A percentile compares a stretch with the other conserved stretches of the same genome.
Evolutionary conservation across 2,797 vertebrate species (phyloP).

Genomic region (Kryptopterus vitreolus): DNA sequence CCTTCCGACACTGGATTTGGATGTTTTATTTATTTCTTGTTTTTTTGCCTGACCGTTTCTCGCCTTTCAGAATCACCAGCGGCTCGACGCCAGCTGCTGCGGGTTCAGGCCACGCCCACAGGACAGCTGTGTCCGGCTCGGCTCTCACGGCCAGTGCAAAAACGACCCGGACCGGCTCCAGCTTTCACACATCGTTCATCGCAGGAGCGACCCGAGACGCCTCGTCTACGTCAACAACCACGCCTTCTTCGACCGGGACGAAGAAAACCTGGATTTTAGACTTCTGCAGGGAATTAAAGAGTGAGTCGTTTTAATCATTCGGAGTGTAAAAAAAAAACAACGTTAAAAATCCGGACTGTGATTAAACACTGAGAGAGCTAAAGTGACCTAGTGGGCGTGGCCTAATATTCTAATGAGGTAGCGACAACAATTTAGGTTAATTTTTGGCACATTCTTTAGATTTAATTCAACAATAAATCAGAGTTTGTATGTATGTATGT

Average conservation of each 20-base stretch:
- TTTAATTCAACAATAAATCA: slow-evolving; percentile 46
- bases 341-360: background rate
- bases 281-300: slow-evolving; percentile 91
- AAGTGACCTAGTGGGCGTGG: background rate
- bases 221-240: slow-evolving; percentile 88
- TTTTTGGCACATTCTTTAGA: too few relatives aligned
- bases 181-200: slow-evolving; percentile 83
- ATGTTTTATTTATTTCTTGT: too few relatives aligned
- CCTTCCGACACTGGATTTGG: background rate
- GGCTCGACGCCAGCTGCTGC: slow-evolving; percentile 90
- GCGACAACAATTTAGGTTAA: too few relatives aligned
- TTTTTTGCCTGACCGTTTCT: too few relatives aligned
- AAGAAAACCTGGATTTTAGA: slow-evolving; percentile 93
- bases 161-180: slow-evolving; percentile 70
- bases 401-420: background rate
- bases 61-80: slow-evolving; percentile 83
- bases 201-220: slow-evolving; percentile 76
- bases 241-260: slow-evolving; percentile 90
- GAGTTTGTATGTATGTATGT: slow-evolving; percentile 5
- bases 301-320: slow-evolving; percentile 75
- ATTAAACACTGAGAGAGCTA: background rate
- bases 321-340: background rate
- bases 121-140: slow-evolving; percentile 78
- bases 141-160: slow-evolving; percentile 71
- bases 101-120: slow-evolving; percentile 89